Evolutionary conservation across 1,140 invertebrate species (phyloP), one percentile per base, ranked within the genome.

Genomic region (Drosophila erecta): DNA sequence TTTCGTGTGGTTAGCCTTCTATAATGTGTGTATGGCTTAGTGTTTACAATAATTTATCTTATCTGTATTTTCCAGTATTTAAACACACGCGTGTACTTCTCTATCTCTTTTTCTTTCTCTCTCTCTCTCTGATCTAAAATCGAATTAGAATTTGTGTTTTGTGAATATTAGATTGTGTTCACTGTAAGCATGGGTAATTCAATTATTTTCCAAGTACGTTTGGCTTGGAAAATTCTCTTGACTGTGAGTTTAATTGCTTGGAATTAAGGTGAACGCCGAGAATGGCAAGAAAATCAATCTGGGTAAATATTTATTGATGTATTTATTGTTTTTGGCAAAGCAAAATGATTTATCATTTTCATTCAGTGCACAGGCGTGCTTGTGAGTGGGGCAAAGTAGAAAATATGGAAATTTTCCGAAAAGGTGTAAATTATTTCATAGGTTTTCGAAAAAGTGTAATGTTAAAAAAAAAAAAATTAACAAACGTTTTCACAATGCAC

Each of bases 11-110:
- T 65, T 51, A 49, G 51, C 54, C 59, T 47, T 65, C 47, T 56
- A 58, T 60, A 58, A 47, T 76, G 50, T 76, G 59, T 50, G 55
- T 72, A 17, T 71, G 44, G 37, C 20, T 43, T 24, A 53, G 33
- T 69, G 55, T 70, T 56, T 60, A 76, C 66, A 60, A 55, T 78
- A 66, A 79, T 81, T 80, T 79, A 79, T 90, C 86, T 90, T 90
- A 90, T 87, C 84, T 89, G 65, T 76, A 60, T 60, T 87, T 87
- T 87, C 85, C 84, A 87, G 84, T 84, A 89, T 84, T 87, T 89
- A 89, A 89, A 89, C 71, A 83, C 84, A 60, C 79, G 56, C 72
- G 58, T 59, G 47, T 56, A 69, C 58, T 65, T 73, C 35, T 41
- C 51, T 62, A 20, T 41, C 58, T 20, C 59, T 41, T 33, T 41